A percentile compares a stretch with the other conserved stretches of the same genome.
phyloP scores from a whole-genome alignment of 2,797 vertebrate genomes.

The Amblyraja radiata region DNA sequence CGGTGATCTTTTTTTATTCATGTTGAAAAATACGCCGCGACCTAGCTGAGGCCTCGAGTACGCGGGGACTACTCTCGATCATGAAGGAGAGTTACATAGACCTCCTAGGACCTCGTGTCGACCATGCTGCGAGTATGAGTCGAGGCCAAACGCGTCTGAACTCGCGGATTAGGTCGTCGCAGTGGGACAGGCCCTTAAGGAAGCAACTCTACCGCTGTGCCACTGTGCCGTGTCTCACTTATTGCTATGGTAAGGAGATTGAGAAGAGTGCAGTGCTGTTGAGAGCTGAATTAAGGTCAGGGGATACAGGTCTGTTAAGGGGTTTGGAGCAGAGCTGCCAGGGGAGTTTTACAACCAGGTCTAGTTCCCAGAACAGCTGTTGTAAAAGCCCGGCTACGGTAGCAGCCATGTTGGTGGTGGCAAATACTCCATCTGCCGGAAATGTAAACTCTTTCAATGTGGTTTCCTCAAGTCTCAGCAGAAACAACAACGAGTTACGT shows the following conservation, averaged over 20 bases:
- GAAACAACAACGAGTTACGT: not conserved
- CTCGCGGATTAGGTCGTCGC: too few relatives aligned
- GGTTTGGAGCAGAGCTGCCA: not conserved
- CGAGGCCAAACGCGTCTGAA: too few relatives aligned
- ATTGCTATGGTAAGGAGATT: not conserved
- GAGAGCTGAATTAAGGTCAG: not conserved
- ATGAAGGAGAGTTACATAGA: too few relatives aligned
- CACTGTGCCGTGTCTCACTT: too few relatives aligned
- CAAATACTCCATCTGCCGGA: not conserved
- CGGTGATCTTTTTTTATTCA: too few relatives aligned
- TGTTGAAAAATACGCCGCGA: too few relatives aligned
- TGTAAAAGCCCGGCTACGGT: not conserved
- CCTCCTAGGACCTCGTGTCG: too few relatives aligned
- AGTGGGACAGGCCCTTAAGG: too few relatives aligned
- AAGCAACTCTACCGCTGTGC: too few relatives aligned
- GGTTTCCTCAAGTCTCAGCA: not conserved
- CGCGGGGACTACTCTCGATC: too few relatives aligned
- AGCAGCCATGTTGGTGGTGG: not conserved
- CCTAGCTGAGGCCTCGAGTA: too few relatives aligned
- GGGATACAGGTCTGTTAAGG: not conserved
- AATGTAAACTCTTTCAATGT: conserved; percentile 7
- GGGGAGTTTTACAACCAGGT: conserved; percentile 28
- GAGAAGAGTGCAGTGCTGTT: not conserved
- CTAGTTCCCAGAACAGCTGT: conserved; percentile 17
- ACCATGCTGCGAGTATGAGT: too few relatives aligned